Percentiles rank a stretch among this genome's conserved stretches.
Conservation (phyloP, 2,113 vertebrate genomes). For the Sphyrna mokarran region DNA sequence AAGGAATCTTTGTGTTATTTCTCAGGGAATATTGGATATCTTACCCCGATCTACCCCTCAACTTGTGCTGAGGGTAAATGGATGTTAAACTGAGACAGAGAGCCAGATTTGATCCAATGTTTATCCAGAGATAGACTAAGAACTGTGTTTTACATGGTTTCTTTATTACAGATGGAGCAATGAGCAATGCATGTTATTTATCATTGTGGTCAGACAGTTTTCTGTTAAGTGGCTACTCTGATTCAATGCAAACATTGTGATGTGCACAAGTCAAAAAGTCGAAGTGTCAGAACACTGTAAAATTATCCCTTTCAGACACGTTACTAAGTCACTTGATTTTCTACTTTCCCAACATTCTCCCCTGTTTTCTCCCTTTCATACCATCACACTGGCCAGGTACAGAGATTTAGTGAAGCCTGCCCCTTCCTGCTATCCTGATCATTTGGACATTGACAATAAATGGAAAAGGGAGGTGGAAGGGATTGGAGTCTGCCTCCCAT, state of each 20-base stretch:
- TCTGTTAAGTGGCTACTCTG: not conserved
- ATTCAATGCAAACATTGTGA: not conserved
- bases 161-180: constrained; percentile 1
- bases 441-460: not conserved
- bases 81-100: not conserved
- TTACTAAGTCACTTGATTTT: not conserved
- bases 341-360: not conserved
- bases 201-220: not conserved
- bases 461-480: not conserved
- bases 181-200: constrained; percentile 18
- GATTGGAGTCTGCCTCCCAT: not conserved
- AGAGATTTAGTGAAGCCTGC: not conserved
- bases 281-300: not conserved
- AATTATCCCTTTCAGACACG: not conserved
- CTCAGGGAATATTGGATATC: not conserved
- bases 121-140: not conserved
- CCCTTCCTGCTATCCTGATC: not conserved
- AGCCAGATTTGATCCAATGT: not conserved
- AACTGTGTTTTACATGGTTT: not conserved
- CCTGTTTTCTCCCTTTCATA: not conserved
- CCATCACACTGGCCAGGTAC: not conserved
- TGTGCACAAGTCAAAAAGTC: not conserved
- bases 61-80: not conserved
- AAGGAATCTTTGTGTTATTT: not conserved
- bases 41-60: not conserved